A percentile compares a stretch with the other conserved stretches of the same genome.
These are phyloP conservation scores for Torymus tubicola DNA, from an alignment of 2,888 invertebrate genomes.

Conservation along the genomic window DNA sequence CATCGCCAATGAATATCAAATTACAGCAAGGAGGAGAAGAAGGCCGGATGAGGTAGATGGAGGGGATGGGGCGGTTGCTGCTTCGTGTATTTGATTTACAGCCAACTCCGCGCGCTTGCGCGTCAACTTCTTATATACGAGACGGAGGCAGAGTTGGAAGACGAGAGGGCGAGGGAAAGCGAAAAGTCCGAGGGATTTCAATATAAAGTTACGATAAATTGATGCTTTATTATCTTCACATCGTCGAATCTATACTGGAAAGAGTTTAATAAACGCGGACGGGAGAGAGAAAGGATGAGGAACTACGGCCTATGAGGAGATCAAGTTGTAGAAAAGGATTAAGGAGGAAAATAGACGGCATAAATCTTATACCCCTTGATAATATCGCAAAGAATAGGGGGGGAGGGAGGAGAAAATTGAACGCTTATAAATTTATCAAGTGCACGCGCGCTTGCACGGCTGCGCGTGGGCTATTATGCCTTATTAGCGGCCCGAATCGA, in stretches of 20 bases:
- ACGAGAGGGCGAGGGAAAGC: too few relatives aligned
- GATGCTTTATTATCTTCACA: slow-evolving; percentile 54
- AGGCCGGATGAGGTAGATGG: background rate
- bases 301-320: slow-evolving; percentile 15
- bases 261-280: slow-evolving; percentile 46
- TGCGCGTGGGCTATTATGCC: slow-evolving; percentile 16
- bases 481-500: slow-evolving; percentile 44
- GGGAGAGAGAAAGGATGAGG: background rate
- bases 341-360: slow-evolving; percentile 19
- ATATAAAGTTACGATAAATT: slow-evolving; percentile 56
- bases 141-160: too few relatives aligned
- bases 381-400: slow-evolving; percentile 14
- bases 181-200: slow-evolving; percentile 49
- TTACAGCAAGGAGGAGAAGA: slow-evolving; percentile 17
- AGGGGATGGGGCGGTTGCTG: background rate
- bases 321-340: slow-evolving; percentile 46
- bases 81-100: slow-evolving; percentile 50
- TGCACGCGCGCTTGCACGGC: slow-evolving; percentile 4
- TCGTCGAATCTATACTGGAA: slow-evolving; percentile 40
- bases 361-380: slow-evolving; percentile 46
- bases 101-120: background rate
- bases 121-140: slow-evolving; percentile 14
- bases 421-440: slow-evolving; percentile 47
- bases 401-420: background rate
- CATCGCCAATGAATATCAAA: slow-evolving; percentile 46